Evolutionary conservation across 2,888 invertebrate genomes (phyloP).

Genomic region (Sceliomorpha sp.): DNA sequence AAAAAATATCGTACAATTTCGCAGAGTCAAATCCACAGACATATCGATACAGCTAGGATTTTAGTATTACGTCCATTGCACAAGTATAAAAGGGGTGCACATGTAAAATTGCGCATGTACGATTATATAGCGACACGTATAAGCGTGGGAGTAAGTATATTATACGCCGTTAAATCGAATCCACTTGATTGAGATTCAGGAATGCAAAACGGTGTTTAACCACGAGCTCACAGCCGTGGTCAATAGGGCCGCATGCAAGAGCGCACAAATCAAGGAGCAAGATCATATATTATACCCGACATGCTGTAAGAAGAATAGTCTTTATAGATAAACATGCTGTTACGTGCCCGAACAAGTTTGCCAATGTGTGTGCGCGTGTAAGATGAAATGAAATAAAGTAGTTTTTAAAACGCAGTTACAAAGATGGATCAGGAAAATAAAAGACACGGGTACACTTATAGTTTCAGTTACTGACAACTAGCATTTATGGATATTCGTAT

Average conservation of each 20-base stretch:
- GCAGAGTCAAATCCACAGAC: neutral
- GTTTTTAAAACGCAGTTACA: conserved; percentile 23
- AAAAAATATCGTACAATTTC: neutral
- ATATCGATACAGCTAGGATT: neutral
- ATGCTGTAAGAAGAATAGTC: conserved; percentile 42
- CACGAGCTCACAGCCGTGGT: conserved; percentile 31
- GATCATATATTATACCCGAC: conserved; percentile 48
- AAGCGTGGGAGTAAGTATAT: conserved; percentile 36
- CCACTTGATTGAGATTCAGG: conserved; percentile 64
- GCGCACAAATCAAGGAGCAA: conserved; percentile 51
- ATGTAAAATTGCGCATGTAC: conserved; percentile 6
- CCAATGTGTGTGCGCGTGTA: conserved; percentile 23
- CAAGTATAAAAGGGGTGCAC: conserved; percentile 1
- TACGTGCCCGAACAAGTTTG: conserved; percentile 36
- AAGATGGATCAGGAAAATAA: conserved; percentile 3
- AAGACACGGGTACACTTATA: conserved; percentile 21
- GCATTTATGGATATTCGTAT: conserved; percentile 8
- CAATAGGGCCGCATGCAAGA: conserved; percentile 47
- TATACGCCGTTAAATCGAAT: conserved; percentile 48
- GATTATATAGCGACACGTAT: conserved; percentile 18
- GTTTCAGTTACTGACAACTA: conserved; percentile 19
- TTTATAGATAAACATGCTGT: conserved; percentile 41
- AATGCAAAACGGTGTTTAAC: conserved; percentile 59
- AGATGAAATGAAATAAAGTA: conserved; percentile 27
- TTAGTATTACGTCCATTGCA: neutral